Evolutionary conservation across 2,888 invertebrate species (phyloP).

Genomic region (Embidobia sp.): DNA sequence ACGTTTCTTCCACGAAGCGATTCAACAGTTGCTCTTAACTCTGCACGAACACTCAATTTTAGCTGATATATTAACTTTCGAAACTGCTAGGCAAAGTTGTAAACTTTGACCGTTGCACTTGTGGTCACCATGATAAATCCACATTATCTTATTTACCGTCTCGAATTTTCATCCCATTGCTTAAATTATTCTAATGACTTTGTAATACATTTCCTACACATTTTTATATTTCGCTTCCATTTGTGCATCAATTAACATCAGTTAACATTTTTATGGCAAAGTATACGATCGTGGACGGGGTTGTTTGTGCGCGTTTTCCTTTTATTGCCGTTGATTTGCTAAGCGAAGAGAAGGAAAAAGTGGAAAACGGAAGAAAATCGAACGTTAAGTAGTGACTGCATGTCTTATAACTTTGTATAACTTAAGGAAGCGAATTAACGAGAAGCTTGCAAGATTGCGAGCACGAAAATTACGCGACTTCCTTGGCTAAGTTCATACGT

Average conservation of each 20-base stretch:
- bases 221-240: constrained; percentile 13
- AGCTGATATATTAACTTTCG: constrained; percentile 12
- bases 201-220: no score
- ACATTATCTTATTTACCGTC: neutral
- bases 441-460: constrained; percentile 27
- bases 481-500: constrained; percentile 12
- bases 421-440: constrained; percentile 12
- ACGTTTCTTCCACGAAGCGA: constrained; percentile 12
- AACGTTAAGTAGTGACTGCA: constrained; percentile 6
- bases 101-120: constrained; percentile 6
- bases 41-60: constrained; percentile 20
- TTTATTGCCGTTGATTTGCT: no score
- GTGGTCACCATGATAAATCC: neutral
- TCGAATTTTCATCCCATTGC: constrained; percentile 30
- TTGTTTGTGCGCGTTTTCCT: no score
- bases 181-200: constrained; percentile 36
- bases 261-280: constrained; percentile 11
- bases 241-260: constrained; percentile 14
- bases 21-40: constrained; percentile 40
- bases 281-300: no score
- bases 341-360: neutral
- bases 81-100: neutral
- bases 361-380: constrained; percentile 24
- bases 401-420: constrained; percentile 17
- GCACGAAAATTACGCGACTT: constrained; percentile 22